phyloP scores from a whole-genome alignment of 2,797 vertebrate genomes.

The Lacerta viridis region DNA sequence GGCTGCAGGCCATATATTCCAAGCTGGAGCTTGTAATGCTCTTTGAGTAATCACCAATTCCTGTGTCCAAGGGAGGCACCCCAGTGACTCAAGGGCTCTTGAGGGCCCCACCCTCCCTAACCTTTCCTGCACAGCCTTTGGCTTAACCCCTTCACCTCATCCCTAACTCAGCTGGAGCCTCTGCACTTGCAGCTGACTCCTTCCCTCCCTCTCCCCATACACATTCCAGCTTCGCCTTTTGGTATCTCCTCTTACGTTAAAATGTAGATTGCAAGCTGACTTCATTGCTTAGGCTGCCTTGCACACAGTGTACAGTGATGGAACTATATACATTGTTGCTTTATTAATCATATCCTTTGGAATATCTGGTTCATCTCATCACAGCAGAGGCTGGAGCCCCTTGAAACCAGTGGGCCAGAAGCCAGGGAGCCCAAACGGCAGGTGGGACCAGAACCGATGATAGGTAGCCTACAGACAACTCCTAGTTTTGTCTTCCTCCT shows the following conservation, averaged over 20 bases:
- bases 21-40: slow-evolving; percentile 53
- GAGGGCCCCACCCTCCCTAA: slow-evolving; percentile 78
- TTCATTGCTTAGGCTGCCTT: neutral
- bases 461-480: no score
- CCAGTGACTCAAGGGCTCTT: slow-evolving; percentile 81
- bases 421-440: no score
- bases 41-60: slow-evolving; percentile 74
- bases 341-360: neutral
- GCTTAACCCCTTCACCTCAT: neutral
- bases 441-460: no score
- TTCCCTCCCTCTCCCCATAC: no score
- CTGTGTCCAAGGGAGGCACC: slow-evolving; percentile 77
- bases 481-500: no score
- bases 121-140: slow-evolving; percentile 41
- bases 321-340: neutral
- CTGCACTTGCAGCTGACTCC: rapidly evolving
- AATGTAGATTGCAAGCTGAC: no score
- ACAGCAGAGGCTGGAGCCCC: no score
- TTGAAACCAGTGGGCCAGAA: no score
- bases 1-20: slow-evolving; percentile 26
- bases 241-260: no score
- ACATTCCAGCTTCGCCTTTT: neutral
- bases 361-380: no score
- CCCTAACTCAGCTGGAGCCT: neutral
- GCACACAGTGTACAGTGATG: neutral